Evolutionary conservation across 1,140 invertebrate species (phyloP), one percentile per base, ranked within the genome.

Genomic region (Hylyphantes graminicola): DNA sequence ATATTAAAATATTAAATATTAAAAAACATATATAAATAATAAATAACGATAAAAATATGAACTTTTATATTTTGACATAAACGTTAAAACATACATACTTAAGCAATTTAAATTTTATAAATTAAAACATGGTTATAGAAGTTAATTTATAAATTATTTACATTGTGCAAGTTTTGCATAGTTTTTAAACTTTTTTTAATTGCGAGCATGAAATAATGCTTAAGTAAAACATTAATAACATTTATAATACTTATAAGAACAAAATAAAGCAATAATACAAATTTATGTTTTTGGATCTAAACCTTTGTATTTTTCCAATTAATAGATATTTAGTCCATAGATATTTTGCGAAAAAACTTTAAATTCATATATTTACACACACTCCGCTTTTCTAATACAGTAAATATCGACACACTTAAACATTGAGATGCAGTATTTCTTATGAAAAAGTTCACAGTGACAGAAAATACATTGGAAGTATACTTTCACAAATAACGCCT

Each of bases 361-460:
- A 15, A 61, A 3, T 61, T 61, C 17, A 70, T 70, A 15, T 7
- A 50, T 70, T 50, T 70, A 50, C 13, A 57, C 53, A 73, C 12
- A 13, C 54, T 73, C 54, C 57, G 21, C 17, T 50, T 35, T 73
- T 8, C 35, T 50, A 57, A 73, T 73, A 54, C 21, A 35, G 15
- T 73, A 73, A 73, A 57, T 21, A 73, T 13, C 11, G 54, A 57
- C 70, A 73, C 19, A 57, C 21, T 57, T 55, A 73, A 13, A 78
- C 75, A 78, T 54, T 55, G 75, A 65, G 48, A 78, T 51, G 21
- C 73, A 59, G 21, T 51, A 12, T 54, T 64, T 17, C 17, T 19
- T 78, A 65, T 65, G 59, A 53, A 78, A 65, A 78, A 61, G 67
- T 19, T 78, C 35, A 78, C 48, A 65, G 21, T 48, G 13, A 53